Base-by-base conservation (phyloP, 2,113 vertebrate genomes). In the Bagarius yarrelli region DNA sequence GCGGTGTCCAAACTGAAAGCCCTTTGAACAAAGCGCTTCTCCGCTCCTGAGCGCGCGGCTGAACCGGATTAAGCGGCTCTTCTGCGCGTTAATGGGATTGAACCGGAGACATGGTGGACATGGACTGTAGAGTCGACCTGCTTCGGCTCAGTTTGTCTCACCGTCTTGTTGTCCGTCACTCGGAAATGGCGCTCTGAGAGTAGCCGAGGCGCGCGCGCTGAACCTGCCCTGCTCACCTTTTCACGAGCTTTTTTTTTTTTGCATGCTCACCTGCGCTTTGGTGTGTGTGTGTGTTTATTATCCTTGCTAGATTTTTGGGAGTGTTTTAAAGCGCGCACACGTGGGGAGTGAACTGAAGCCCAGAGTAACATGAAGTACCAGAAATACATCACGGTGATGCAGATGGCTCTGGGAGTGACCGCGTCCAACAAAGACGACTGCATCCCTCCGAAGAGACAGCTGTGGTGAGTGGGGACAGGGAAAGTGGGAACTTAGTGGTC, bases 381-480 rank as follows among this genome's bases (percentile, higher is more conserved):
- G 95, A 98, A 98, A 92, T 98, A 98, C 88, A 96, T 98, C 92
- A 98, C 96, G 87, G 96, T 98, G 90, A 95, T 98, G 95, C 96
- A 98, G 95, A 98, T 98, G 95, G 96, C 97, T 89, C 95, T 98
- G 93, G 97, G 96, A 92, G 96, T 98, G 93, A 98, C 96, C 89
- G 96, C 96, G 87, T 96, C 95, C 91, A 98, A 98, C 95, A 95
- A 97, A 93, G 96, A 96, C 90, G 93, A 92, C 91, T 95, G 96
- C 81, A 93, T 98, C 89, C 97, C 96, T 88, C 84, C 91, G 83
- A 98, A 96, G 92, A 93, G 96, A 92, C 94, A 92, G 95, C 93
- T 98, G 90, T 98, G 96, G 96, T 98, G 94, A 98, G 96, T 94
- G 82, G 80, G 53, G 76, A 64, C 71, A 40, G 64, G 59, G 55